A percentile compares a stretch with the other conserved stretches of the same genome.
These are phyloP conservation scores for Noctua comes DNA, from an alignment of 2,888 invertebrate genomes.

Conservation along the genomic window DNA sequence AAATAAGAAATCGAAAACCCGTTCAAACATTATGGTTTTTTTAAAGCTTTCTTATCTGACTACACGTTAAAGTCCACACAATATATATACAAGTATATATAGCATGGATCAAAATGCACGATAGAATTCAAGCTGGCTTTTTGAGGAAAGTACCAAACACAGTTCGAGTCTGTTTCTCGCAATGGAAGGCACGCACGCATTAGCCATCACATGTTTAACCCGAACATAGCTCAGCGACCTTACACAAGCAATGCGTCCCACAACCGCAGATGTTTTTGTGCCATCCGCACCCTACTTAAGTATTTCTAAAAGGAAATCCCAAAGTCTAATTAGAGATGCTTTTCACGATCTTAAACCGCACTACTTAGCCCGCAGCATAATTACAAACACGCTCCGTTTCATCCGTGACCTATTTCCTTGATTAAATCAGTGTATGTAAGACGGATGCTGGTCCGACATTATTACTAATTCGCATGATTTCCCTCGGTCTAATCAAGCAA, in stretches of 20 bases:
- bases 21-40: background rate
- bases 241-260: background rate
- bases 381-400: slow-evolving; percentile 47
- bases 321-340: slow-evolving; percentile 39
- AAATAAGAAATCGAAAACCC: background rate
- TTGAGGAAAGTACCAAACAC: background rate
- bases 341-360: slow-evolving; percentile 50
- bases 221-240: background rate
- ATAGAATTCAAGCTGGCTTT: background rate
- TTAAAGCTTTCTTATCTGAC: too few relatives aligned
- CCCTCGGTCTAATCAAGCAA: slow-evolving; percentile 80
- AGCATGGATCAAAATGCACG: background rate
- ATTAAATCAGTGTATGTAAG: slow-evolving; percentile 71
- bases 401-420: slow-evolving; percentile 64
- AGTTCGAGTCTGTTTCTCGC: background rate
- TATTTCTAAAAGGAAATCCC: slow-evolving; percentile 39
- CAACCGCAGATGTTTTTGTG: background rate
- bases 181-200: background rate
- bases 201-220: background rate
- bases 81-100: too few relatives aligned
- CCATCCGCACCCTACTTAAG: slow-evolving; percentile 9
- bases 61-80: too few relatives aligned
- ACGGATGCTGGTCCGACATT: slow-evolving; percentile 64
- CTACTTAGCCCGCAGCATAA: slow-evolving; percentile 50
- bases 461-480: slow-evolving; percentile 82